Percentiles rank a stretch among this genome's conserved stretches.
phyloP scores from a whole-genome alignment of 1,140 invertebrate species.

The Brachionus calyciflorus region DNA sequence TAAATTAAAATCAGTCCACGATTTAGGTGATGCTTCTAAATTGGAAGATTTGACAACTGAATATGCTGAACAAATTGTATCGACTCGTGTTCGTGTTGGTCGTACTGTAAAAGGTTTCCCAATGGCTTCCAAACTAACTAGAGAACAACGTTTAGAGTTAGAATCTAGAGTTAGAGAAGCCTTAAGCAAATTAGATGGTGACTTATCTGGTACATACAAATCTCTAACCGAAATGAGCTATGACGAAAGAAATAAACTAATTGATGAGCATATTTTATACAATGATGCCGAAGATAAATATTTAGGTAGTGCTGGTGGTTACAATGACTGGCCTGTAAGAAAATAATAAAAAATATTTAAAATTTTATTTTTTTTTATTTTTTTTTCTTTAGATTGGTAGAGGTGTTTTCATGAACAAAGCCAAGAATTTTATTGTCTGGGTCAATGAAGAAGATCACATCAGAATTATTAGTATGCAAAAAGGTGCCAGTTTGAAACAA shows the following conservation, averaged over 20 bases:
- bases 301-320: constrained; percentile 43
- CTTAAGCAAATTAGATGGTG: constrained; percentile 43
- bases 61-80: constrained; percentile 32
- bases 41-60: constrained; percentile 31
- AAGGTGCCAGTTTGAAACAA: constrained; percentile 77
- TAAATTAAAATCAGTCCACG: constrained; percentile 32
- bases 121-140: constrained; percentile 41
- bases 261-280: constrained; percentile 46
- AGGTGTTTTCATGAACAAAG: constrained; percentile 68
- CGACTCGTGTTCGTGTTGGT: constrained; percentile 37
- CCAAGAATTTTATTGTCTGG: constrained; percentile 96
- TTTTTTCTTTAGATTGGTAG: constrained; percentile 13
- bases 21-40: constrained; percentile 41
- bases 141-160: constrained; percentile 37
- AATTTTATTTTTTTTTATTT: not conserved
- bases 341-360: not conserved
- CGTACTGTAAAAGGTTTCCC: constrained; percentile 39
- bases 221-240: constrained; percentile 44
- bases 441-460: constrained; percentile 96
- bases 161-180: constrained; percentile 28
- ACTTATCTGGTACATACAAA: constrained; percentile 39
- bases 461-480: constrained; percentile 93
- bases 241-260: constrained; percentile 44
- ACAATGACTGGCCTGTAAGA: constrained; percentile 46
- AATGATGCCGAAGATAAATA: constrained; percentile 45